Evolutionary conservation across 2,797 vertebrate species (phyloP).

Genomic region (Atherinosoma microstoma): DNA sequence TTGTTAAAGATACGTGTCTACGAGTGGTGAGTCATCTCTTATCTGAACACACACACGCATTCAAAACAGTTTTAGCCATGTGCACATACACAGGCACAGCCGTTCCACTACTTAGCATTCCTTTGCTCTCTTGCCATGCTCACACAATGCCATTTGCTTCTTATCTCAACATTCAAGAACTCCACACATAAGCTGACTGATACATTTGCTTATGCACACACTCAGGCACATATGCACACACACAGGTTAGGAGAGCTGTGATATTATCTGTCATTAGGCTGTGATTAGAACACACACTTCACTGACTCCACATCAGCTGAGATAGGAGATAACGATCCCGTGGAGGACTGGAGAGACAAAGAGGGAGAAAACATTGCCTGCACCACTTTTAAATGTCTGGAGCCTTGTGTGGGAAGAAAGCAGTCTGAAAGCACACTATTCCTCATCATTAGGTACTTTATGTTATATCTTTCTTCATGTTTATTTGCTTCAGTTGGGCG

Average conservation of each 20-base stretch:
- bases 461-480: conserved; percentile 9
- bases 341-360: background rate
- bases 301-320: conserved; percentile 52
- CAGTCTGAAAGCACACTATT: background rate
- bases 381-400: background rate
- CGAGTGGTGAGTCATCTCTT: conserved; percentile 39
- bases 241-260: conserved; percentile 18
- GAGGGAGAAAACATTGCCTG: background rate
- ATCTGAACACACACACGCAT: conserved; percentile 26
- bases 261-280: conserved; percentile 53
- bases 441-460: conserved; percentile 6
- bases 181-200: conserved; percentile 1
- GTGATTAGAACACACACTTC: conserved; percentile 44
- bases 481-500: conserved; percentile 1
- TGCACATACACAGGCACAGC: conserved; percentile 6
- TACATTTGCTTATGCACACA: background rate
- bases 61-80: background rate
- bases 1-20: conserved; percentile 18
- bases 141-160: conserved; percentile 11
- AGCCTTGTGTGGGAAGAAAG: conserved; percentile 1
- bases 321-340: conserved; percentile 36
- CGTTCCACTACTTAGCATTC: conserved; percentile 23
- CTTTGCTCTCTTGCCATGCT: conserved; percentile 15
- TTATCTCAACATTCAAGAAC: conserved; percentile 30
- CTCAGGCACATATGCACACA: background rate